These are phyloP conservation scores for Crioceris asparagi DNA, from an alignment of 2,888 invertebrate genomes.

Conservation along the genomic window DNA sequence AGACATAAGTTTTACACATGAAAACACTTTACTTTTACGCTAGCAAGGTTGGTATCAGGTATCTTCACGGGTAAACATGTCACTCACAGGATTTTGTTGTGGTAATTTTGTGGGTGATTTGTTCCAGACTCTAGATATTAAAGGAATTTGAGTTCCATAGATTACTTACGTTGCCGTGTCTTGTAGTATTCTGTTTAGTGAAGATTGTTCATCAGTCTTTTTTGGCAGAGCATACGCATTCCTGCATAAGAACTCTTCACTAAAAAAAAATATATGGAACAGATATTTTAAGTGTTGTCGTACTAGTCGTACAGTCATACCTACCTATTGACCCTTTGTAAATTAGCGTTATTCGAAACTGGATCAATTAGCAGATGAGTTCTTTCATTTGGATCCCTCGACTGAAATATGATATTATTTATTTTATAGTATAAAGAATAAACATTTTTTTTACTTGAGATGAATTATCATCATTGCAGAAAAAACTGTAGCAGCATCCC, in stretches of 20 bases:
- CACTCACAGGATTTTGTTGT: too few species aligned
- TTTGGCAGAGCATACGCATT: conserved; percentile 55
- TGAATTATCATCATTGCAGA: conserved; percentile 57
- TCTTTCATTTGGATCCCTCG: conserved; percentile 58
- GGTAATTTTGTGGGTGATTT: too few species aligned
- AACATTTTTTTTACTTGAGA: conserved; percentile 45
- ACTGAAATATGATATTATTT: conserved; percentile 34
- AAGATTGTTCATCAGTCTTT: conserved; percentile 85
- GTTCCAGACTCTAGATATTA: too few species aligned
- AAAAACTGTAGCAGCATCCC: conserved; percentile 62
- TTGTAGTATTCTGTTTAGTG: conserved; percentile 77
- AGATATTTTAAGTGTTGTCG: too few species aligned
- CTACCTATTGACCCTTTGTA: conserved; percentile 56
- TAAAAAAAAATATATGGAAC: conserved; percentile 36
- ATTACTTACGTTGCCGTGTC: conserved; percentile 78
- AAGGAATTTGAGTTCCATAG: too few species aligned
- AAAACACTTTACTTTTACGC: too few species aligned
- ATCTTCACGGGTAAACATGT: too few species aligned
- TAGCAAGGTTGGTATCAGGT: too few species aligned
- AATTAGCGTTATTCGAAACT: conserved; percentile 60
- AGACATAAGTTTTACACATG: too few species aligned
- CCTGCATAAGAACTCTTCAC: conserved; percentile 54
- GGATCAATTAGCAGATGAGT: conserved; percentile 72
- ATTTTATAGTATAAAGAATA: conserved; percentile 4
- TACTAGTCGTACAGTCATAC: not conserved